Conservation (phyloP, 1,140 invertebrate species). For the Daktulosphaira vitifoliae region DNA sequence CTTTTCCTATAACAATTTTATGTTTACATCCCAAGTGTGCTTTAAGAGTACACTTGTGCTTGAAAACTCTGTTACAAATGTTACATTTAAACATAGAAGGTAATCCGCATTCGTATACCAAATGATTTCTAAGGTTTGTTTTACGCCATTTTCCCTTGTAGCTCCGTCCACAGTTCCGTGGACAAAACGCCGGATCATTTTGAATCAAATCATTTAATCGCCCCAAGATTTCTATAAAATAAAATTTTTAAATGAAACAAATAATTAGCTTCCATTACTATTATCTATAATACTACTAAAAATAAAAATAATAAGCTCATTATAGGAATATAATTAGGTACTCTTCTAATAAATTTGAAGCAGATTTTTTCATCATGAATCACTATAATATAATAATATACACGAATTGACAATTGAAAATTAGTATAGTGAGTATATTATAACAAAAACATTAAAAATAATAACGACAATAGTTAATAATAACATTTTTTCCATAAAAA, state of each 20-base stretch:
- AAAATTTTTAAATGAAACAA: not conserved
- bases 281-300: too few species aligned
- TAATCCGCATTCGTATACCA: constrained; percentile 38
- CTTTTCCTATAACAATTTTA: constrained; percentile 28
- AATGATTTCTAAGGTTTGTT: constrained; percentile 36
- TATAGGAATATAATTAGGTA: too few species aligned
- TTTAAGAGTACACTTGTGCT: constrained; percentile 54
- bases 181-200: constrained; percentile 27
- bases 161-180: constrained; percentile 26
- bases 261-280: too few species aligned
- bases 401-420: too few species aligned
- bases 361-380: too few species aligned
- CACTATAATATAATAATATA: too few species aligned
- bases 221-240: constrained; percentile 1
- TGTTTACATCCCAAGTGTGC: constrained; percentile 41
- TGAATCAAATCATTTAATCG: constrained; percentile 11
- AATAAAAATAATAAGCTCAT: too few species aligned
- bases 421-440: too few species aligned
- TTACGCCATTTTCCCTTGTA: constrained; percentile 48
- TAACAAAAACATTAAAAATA: too few species aligned
- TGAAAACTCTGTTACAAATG: constrained; percentile 51
- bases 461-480: too few species aligned
- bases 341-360: too few species aligned
- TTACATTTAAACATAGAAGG: constrained; percentile 37
- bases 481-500: too few species aligned